Conservation (phyloP, 53 echinoderm and acorn worm species). For the Temnopleurus reevesii region DNA sequence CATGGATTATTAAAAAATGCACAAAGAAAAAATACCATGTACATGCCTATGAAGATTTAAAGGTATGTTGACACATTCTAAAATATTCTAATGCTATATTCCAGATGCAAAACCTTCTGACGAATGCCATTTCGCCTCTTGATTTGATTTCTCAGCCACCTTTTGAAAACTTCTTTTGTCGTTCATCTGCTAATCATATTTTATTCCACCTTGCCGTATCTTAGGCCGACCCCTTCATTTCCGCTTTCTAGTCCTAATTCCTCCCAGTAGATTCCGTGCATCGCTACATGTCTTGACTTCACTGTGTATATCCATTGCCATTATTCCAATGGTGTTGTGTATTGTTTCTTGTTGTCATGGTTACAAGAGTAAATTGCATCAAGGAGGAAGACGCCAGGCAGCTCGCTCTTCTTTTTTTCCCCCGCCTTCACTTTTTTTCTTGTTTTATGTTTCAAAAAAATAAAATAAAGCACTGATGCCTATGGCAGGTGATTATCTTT, state of each 20-base stretch:
- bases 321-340: constrained; percentile 9
- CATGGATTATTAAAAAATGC: no score
- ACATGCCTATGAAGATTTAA: no score
- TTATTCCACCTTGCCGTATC: not conserved
- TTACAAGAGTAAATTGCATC: constrained; percentile 23
- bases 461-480: not conserved
- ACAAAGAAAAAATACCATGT: no score
- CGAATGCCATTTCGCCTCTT: not conserved
- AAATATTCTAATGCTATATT: no score
- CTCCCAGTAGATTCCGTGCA: not conserved
- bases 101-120: not conserved
- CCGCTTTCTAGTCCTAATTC: not conserved
- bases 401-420: not conserved
- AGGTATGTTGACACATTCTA: no score
- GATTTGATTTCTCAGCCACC: not conserved
- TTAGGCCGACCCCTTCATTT: not conserved
- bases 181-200: not conserved
- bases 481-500: not conserved
- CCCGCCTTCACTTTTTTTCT: not conserved
- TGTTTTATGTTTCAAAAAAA: not conserved
- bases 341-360: constrained; percentile 34
- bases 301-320: not conserved
- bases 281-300: not conserved
- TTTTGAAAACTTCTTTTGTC: not conserved
- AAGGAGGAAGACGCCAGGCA: not conserved